Evolutionary conservation across 1,140 invertebrate species (phyloP).

Genomic region (Cepaea nemoralis): DNA sequence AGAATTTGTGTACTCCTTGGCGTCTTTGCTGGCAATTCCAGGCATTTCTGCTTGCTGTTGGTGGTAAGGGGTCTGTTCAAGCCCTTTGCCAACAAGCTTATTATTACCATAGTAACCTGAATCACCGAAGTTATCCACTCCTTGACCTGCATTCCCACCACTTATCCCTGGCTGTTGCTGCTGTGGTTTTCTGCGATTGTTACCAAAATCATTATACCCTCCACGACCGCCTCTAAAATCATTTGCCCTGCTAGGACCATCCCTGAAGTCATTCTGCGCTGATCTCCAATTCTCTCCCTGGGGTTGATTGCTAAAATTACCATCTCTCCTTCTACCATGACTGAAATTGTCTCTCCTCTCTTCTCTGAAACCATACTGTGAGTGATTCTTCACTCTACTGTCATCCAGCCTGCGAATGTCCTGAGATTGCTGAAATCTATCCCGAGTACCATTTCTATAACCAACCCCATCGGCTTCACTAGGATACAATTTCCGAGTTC

Average conservation of each 20-base stretch:
- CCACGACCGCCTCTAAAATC: not conserved
- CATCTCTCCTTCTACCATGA: not conserved
- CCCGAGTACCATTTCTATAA: not conserved
- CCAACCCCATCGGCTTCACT: not conserved
- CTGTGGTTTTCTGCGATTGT: slow-evolving; percentile 13
- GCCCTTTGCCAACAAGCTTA: not conserved
- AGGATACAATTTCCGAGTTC: not conserved
- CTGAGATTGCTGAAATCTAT: not conserved
- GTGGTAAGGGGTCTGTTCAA: slow-evolving; percentile 8
- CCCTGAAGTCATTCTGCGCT: slow-evolving; percentile 4
- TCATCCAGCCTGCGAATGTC: not conserved
- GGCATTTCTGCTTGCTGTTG: slow-evolving; percentile 6
- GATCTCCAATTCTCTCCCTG: slow-evolving; percentile 26
- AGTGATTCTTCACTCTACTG: not conserved
- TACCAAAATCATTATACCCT: not conserved
- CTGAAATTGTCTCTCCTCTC: slow-evolving; percentile 15
- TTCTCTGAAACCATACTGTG: not conserved
- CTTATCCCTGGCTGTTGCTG: not conserved
- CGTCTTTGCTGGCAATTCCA: not conserved
- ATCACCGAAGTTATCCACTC: slow-evolving; percentile 11
- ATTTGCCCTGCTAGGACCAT: not conserved
- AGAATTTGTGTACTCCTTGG: slow-evolving; percentile 45
- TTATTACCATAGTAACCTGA: slow-evolving; percentile 1
- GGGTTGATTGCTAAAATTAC: not conserved
- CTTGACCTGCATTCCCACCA: not conserved